Conservation (phyloP, 2,797 vertebrate species). For the Periparus ater region DNA sequence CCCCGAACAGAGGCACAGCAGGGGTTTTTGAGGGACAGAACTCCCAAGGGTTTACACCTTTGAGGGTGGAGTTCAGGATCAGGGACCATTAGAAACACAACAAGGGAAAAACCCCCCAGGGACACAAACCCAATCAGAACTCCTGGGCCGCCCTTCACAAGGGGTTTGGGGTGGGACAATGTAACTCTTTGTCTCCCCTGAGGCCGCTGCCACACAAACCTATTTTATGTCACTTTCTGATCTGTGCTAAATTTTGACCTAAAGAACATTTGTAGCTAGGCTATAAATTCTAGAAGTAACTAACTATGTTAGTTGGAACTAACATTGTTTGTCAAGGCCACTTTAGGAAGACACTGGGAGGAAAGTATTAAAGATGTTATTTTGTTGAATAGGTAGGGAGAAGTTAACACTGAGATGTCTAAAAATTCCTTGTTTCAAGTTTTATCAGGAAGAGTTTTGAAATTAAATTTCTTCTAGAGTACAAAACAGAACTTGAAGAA, state of each 20-base stretch:
- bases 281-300: constrained; percentile 18
- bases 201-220: too few relatives aligned
- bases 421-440: not conserved
- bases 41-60: too few relatives aligned
- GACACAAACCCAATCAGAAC: too few relatives aligned
- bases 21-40: too few relatives aligned
- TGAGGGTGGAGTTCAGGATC: too few relatives aligned
- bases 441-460: not conserved
- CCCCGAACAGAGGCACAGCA: too few relatives aligned
- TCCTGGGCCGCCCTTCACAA: too few relatives aligned
- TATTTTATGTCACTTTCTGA: not conserved
- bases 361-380: not conserved
- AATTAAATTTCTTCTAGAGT: not conserved
- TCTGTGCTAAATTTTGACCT: constrained; percentile 1
- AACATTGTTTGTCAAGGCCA: not conserved
- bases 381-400: not conserved
- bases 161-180: too few relatives aligned
- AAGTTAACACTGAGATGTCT: not conserved
- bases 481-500: not conserved
- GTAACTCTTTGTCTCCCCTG: too few relatives aligned
- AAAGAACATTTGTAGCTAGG: constrained; percentile 3
- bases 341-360: not conserved
- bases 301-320: constrained; percentile 20
- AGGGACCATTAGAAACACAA: too few relatives aligned
- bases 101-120: too few relatives aligned